Conservation (phyloP, 1,140 invertebrate genomes). For the Asbolus verrucosus region DNA sequence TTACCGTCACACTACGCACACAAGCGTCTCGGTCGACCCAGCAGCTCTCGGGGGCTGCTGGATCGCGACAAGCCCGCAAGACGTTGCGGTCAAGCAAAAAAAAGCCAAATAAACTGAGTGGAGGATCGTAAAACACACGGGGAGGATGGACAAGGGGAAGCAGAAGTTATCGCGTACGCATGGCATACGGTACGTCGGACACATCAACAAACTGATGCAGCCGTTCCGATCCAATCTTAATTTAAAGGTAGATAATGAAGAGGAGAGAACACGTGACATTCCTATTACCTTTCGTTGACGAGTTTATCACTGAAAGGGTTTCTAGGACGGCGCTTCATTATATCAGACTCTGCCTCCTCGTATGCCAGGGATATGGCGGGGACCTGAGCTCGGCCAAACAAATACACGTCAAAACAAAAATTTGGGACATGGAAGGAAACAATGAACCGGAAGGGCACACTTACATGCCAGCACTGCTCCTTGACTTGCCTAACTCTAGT, state of each 20-base stretch:
- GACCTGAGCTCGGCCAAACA: slow-evolving; percentile 78
- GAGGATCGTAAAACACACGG: slow-evolving; percentile 10
- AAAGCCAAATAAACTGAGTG: slow-evolving; percentile 34
- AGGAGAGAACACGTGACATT: slow-evolving; percentile 46
- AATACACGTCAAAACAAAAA: slow-evolving; percentile 61
- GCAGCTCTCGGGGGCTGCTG: too few species aligned
- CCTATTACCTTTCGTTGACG: slow-evolving; percentile 95
- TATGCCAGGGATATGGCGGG: slow-evolving; percentile 99
- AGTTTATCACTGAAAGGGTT: slow-evolving; percentile 96
- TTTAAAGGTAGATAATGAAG: slow-evolving; percentile 32
- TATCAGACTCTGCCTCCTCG: slow-evolving; percentile 99
- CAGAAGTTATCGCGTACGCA: slow-evolving; percentile 53
- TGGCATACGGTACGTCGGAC: slow-evolving; percentile 44
- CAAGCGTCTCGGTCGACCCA: too few species aligned
- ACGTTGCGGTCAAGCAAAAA: slow-evolving; percentile 26
- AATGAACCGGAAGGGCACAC: slow-evolving; percentile 46
- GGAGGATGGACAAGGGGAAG: slow-evolving; percentile 45
- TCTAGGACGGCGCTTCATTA: slow-evolving; percentile 99
- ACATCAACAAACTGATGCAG: slow-evolving; percentile 16
- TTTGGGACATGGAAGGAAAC: slow-evolving; percentile 38
- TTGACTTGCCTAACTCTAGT: slow-evolving; percentile 53
- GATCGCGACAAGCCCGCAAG: too few species aligned
- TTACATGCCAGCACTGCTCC: slow-evolving; percentile 59
- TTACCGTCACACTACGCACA: slow-evolving; percentile 26
- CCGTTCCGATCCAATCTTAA: slow-evolving; percentile 21